Evolutionary conservation across 2,113 vertebrate genomes (phyloP).

Genomic region (Cyprinodon brontotheroides): DNA sequence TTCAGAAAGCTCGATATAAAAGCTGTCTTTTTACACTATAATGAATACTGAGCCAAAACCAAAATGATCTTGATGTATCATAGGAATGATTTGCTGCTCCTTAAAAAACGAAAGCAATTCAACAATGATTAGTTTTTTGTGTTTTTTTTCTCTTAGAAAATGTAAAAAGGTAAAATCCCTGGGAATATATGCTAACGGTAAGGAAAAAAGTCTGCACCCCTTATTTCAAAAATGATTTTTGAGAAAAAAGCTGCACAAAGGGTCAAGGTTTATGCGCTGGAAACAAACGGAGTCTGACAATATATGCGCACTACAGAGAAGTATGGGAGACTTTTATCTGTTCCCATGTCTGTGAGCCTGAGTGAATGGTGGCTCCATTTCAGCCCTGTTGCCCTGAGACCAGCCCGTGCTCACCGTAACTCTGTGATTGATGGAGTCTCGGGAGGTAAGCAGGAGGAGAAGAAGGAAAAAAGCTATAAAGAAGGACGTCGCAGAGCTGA

Average conservation of each 20-base stretch:
- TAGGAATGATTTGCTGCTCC: neutral
- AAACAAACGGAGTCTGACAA: conserved; percentile 25
- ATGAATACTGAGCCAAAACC: neutral
- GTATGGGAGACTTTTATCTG: conserved; percentile 37
- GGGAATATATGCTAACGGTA: conserved; percentile 15
- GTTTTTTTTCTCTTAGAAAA: neutral
- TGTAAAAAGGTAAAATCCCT: too few relatives aligned
- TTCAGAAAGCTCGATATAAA: neutral
- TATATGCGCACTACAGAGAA: conserved; percentile 36
- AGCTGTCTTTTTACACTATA: neutral
- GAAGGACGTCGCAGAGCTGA: conserved; percentile 18
- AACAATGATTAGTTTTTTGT: neutral
- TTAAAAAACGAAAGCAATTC: neutral
- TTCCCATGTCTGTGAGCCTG: conserved; percentile 6
- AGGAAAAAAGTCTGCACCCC: neutral
- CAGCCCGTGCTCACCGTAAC: conserved; percentile 27
- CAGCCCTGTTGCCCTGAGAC: conserved; percentile 39
- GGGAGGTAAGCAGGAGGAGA: conserved; percentile 9
- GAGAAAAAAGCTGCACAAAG: neutral
- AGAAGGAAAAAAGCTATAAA: conserved; percentile 23
- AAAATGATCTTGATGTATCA: neutral
- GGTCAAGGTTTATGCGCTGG: conserved; percentile 16
- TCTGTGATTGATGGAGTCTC: conserved; percentile 52
- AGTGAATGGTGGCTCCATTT: conserved; percentile 52
- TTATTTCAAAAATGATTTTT: neutral